Evolutionary conservation across 2,797 vertebrate species (phyloP).

Genomic region (Channallabes apus): DNA sequence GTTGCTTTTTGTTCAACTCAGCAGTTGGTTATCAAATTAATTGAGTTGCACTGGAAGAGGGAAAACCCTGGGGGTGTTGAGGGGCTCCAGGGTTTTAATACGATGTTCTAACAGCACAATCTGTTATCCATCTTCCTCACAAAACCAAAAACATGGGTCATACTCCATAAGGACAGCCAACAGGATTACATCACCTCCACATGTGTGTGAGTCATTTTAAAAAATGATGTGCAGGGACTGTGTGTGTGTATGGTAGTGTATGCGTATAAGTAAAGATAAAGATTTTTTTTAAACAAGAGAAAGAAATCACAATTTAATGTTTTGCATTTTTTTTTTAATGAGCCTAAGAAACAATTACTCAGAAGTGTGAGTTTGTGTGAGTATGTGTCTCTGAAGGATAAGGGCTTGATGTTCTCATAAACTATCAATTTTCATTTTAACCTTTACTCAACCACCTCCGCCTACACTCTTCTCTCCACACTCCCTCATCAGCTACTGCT

Average conservation of each 20-base stretch:
- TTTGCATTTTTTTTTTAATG: background rate
- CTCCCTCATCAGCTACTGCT: conserved; percentile 24
- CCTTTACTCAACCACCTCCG: conserved; percentile 8
- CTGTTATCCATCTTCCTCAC: conserved; percentile 46
- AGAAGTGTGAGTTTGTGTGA: background rate
- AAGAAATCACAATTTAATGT: background rate
- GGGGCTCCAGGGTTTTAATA: conserved; percentile 1
- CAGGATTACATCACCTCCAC: conserved; percentile 35
- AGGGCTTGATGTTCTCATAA: conserved; percentile 9
- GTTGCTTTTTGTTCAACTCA: background rate
- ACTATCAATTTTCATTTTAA: conserved; percentile 26
- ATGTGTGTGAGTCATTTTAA: conserved; percentile 42
- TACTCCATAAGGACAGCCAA: conserved; percentile 25
- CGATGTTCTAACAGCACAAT: conserved; percentile 36
- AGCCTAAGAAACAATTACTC: background rate
- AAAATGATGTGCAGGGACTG: conserved; percentile 35
- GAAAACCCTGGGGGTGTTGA: background rate
- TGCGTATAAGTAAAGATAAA: background rate
- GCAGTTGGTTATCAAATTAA: conserved; percentile 13
- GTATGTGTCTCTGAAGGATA: background rate
- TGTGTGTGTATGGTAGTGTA: background rate
- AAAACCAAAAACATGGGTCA: conserved; percentile 40
- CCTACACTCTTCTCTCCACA: conserved; percentile 1
- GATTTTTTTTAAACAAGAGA: background rate
- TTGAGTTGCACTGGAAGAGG: background rate